Conservation (phyloP, 2,113 vertebrate species). For the Aspidoscelis tigris region DNA sequence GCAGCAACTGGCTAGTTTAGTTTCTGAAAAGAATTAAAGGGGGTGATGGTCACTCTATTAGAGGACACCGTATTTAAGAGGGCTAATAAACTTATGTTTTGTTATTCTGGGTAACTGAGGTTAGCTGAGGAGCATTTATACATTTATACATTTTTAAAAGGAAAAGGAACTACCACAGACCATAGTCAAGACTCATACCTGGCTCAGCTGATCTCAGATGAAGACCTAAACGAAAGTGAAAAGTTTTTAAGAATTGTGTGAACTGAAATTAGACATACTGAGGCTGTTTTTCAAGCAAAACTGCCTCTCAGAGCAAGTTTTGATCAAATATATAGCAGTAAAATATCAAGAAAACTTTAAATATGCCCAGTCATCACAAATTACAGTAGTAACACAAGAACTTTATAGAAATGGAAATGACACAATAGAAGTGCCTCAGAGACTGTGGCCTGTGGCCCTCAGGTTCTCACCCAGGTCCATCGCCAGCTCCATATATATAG, state of each 20-base stretch:
- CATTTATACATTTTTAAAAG: not conserved
- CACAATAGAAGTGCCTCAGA: not conserved
- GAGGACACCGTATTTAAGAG: not conserved
- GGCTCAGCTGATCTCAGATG: constrained; percentile 1
- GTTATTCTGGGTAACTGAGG: not conserved
- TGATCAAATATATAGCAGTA: no score
- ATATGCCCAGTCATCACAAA: no score
- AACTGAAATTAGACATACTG: no score
- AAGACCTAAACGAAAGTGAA: not conserved
- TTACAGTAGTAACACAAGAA: no score
- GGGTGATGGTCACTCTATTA: no score
- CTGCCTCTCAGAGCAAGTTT: no score
- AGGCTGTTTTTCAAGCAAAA: no score
- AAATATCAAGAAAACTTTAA: no score
- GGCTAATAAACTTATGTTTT: not conserved
- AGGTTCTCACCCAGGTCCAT: not conserved
- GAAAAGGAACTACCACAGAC: no score
- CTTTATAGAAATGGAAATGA: not conserved
- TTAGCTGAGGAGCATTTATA: not conserved
- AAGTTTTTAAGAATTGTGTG: not conserved
- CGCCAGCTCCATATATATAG: not conserved
- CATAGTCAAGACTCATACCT: constrained; percentile 6
- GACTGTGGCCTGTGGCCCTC: not conserved
- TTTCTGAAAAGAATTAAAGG: no score
- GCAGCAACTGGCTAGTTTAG: no score